Conservation (phyloP, 2,888 invertebrate genomes). For the Chaetogeoica ovagalla region DNA sequence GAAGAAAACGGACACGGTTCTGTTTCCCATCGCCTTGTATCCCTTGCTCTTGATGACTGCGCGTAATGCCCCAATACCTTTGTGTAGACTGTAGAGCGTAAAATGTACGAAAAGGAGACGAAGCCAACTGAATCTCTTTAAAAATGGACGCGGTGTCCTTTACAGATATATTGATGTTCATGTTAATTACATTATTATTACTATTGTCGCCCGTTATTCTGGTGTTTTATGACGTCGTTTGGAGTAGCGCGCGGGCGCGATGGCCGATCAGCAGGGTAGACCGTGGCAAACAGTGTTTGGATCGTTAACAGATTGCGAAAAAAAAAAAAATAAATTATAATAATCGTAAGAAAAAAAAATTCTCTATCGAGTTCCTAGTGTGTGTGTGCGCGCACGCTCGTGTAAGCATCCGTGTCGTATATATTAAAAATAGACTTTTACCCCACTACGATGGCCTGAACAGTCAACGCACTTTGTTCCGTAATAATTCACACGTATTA, state of each 20-base stretch:
- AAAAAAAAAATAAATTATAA: constrained; percentile 3
- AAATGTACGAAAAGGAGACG: too few relatives aligned
- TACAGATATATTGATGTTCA: too few relatives aligned
- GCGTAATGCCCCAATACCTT: too few relatives aligned
- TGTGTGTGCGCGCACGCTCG: too few relatives aligned
- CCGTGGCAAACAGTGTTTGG: not conserved
- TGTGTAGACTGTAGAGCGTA: too few relatives aligned
- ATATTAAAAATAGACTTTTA: constrained; percentile 30
- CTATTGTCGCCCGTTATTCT: not conserved
- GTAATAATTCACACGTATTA: not conserved
- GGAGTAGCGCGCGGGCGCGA: not conserved
- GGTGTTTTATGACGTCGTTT: constrained; percentile 18
- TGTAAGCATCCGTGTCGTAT: not conserved
- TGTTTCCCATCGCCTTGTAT: too few relatives aligned
- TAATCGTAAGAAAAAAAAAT: constrained; percentile 1
- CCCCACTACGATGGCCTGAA: not conserved
- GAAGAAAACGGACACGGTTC: too few relatives aligned
- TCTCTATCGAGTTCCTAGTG: not conserved
- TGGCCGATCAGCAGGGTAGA: not conserved
- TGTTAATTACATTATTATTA: too few relatives aligned
- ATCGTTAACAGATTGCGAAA: constrained; percentile 16
- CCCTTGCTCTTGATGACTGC: too few relatives aligned
- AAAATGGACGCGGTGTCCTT: too few relatives aligned
- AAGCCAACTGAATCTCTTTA: too few relatives aligned
- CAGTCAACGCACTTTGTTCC: constrained; percentile 7